Base-by-base conservation (phyloP, 1,140 invertebrate species). In the Drosophila funebris region DNA sequence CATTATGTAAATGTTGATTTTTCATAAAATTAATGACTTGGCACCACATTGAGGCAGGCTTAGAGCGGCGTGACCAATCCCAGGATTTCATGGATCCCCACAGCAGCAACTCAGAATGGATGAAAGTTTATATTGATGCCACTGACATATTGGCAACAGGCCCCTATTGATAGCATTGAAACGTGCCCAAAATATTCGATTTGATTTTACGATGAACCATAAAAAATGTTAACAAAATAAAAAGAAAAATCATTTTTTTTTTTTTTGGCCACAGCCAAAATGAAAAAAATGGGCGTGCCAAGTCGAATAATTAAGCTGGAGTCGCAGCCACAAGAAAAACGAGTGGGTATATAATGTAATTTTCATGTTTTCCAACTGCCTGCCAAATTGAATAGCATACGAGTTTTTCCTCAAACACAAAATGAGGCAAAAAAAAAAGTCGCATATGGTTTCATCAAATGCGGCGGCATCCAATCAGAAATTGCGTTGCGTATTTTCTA, bases 181-280 rank as follows among this genome's bases (percentile, higher is more conserved):
- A 82, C 82, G 82, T 87, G 82, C 81, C 78, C 67, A 44, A 87
- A 88, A 88, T 87, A 78, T 87, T 76, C 75, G 75, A 88, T 88
- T 78, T 82, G 70, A 60, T 72, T 78, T 68, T 61, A 68, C 64
- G 56, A 68, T 27, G 22, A 31, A 29, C 54, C 54, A 73, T 68
- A 73, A 73, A 72, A 68, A 46, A 44, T 22, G 20, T 27, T 39
- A 60, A 60, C 60, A 68, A 46, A 43, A 76, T 41, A 61, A 63
- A 43, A 61, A 20, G 22, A 36, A 20, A 39, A 22, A 20, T 11
- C 8, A 4, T 33, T 6, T 22, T 46, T 46, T 24, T 24, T n/a
- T n/a, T n/a, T n/a, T n/a, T n/a, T n/a, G n/a, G n/a, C 9, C 43
- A 18, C 1, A n/a, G 4, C n/a, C n/a, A 52, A 43, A 18, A 16